Evolutionary conservation across 2,888 invertebrate genomes (phyloP), one percentile per base, ranked within the genome.

Genomic region (Neoitamus cyanurus): DNA sequence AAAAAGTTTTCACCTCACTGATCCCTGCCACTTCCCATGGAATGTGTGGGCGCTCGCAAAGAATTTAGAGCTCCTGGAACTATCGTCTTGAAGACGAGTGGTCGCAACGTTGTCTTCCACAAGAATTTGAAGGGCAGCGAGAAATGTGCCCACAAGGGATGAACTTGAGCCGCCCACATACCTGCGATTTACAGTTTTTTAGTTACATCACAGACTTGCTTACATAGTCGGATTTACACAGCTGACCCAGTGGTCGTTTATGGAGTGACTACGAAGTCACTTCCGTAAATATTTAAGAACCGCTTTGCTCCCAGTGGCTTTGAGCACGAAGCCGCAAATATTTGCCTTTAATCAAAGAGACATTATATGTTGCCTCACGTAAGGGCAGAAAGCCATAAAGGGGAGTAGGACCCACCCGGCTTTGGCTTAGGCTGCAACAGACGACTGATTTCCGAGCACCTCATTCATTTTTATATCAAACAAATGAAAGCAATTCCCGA

Each of bases 401-500:
- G 34, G 34, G 7, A 34, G n/a, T n/a, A 4, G 42, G n/a, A 5
- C 5, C n/a, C 15, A n/a, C 5, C 6, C n/a, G 42, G 42, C n/a
- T n/a, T n/a, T 42, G 5, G 3, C n/a, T n/a, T n/a, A n/a, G 5
- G 3, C 1, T 58, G 58, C 9, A 58, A 58, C 3, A 34, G 34
- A 5, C 7, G 34, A 34, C 34, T 3, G 7, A 34, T 34, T 34
- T 58, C 25, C 25, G 25, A 5, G 7, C 25, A 58, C 1, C 34
- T 75, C 37, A 75, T 75, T 28, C 42, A 75, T 42, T 25, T 75
- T 75, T 75, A 37, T 48, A 48, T 31, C 48, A 31, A n/a, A 15
- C 30, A 48, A 28, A 78, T 30, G 15, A 48, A 48, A 78, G 48
- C 42, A 25, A 48, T 42, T 58, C 48, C 11, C 31, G 11, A 25